A percentile compares a stretch with the other conserved stretches of the same genome.
Conservation (phyloP, 1,140 invertebrate genomes). For the Cylas formicarius region DNA sequence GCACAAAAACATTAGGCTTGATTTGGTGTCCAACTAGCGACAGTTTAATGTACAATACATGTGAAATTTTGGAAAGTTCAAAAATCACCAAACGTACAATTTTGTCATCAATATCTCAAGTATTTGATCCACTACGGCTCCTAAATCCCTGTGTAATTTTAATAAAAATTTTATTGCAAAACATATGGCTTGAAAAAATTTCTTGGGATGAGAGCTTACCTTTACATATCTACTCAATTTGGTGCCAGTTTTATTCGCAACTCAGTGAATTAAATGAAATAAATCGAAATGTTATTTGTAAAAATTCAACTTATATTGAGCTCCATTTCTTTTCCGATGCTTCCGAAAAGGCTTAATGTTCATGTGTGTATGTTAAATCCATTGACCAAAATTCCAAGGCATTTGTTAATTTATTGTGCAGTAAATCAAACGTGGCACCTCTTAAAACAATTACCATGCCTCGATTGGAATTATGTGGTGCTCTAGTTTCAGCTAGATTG, state of each 20-base stretch:
- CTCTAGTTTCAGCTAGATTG: neutral
- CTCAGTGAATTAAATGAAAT: slow-evolving; percentile 10
- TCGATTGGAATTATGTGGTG: slow-evolving; percentile 10
- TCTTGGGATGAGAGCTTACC: slow-evolving; percentile 7
- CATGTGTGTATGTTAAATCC: slow-evolving; percentile 24
- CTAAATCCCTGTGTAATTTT: no score
- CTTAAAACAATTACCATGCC: slow-evolving; percentile 14
- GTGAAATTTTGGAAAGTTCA: no score
- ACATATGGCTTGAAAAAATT: slow-evolving; percentile 8
- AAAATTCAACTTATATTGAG: slow-evolving; percentile 10
- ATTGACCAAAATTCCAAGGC: slow-evolving; percentile 1
- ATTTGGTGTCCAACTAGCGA: no score
- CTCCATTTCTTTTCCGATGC: slow-evolving; percentile 42
- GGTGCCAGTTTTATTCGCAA: slow-evolving; percentile 1
- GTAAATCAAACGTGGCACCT: slow-evolving; percentile 8
- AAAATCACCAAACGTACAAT: no score
- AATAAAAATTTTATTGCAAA: slow-evolving; percentile 12
- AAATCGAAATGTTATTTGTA: slow-evolving; percentile 1
- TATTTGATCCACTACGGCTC: no score
- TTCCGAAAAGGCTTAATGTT: slow-evolving; percentile 38
- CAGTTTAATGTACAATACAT: no score
- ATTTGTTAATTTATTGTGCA: slow-evolving; percentile 4
- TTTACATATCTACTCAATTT: neutral
- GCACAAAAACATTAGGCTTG: no score
- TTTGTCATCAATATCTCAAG: no score